These are phyloP conservation scores for Rhinolophus ferrumequinum DNA, from an alignment of 2,113 vertebrate genomes.

Conservation along the genomic window DNA sequence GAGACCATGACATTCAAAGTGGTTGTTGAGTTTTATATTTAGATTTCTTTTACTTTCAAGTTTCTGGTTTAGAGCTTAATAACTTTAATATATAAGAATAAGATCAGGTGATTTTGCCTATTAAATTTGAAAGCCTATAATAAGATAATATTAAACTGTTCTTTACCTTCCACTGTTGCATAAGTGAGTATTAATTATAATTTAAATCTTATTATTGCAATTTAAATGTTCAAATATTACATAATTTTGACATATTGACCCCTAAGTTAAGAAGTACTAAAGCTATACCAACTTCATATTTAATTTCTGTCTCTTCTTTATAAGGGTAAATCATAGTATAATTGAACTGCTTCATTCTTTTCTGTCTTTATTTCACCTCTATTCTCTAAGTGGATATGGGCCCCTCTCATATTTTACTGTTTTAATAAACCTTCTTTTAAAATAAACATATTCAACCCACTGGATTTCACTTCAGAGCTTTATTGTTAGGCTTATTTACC, in stretches of 20 bases:
- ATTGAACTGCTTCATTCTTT: slow-evolving; percentile 43
- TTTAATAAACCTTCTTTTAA: slow-evolving; percentile 43
- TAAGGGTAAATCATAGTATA: neutral
- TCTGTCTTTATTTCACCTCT: neutral
- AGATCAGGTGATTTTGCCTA: slow-evolving; percentile 1
- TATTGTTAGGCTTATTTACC: neutral
- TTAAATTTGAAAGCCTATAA: slow-evolving; percentile 30
- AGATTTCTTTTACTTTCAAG: slow-evolving; percentile 21
- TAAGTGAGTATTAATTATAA: slow-evolving; percentile 44
- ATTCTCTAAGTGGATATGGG: neutral
- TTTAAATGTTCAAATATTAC: slow-evolving; percentile 46
- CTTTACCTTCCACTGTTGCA: slow-evolving; percentile 19
- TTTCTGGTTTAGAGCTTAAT: slow-evolving; percentile 43
- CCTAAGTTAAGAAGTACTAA: slow-evolving; percentile 6
- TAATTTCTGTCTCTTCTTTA: slow-evolving; percentile 5
- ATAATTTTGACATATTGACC: slow-evolving; percentile 34
- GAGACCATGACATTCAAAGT: neutral
- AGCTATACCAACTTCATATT: neutral
- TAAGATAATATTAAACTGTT: slow-evolving; percentile 31
- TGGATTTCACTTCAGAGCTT: slow-evolving; percentile 8
- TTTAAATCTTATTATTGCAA: slow-evolving; percentile 32
- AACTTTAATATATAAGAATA: neutral
- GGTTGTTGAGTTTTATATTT: slow-evolving; percentile 24
- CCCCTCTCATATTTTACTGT: neutral
- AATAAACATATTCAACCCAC: slow-evolving; percentile 8